These are phyloP conservation scores for Myrmophylax atrothorax DNA, from an alignment of 2,113 vertebrate species.

Conservation along the genomic window DNA sequence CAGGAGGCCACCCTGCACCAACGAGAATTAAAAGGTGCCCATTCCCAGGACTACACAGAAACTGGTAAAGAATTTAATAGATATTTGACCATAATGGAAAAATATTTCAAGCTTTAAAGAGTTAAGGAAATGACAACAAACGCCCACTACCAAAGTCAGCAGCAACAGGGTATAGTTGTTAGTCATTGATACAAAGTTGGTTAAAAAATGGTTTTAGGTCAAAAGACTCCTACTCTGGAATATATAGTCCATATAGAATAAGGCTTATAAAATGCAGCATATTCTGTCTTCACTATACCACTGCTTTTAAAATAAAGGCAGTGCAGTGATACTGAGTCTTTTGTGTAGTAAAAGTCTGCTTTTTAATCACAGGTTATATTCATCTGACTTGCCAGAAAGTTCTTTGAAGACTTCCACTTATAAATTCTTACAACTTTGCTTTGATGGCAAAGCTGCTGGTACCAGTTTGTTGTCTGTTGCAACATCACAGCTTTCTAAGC, in stretches of 20 bases:
- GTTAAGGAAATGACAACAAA: not conserved
- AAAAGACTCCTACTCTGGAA: not conserved
- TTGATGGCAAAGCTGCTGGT: not conserved
- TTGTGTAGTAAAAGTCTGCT: not conserved
- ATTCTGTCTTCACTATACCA: not conserved
- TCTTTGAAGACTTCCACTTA: not conserved
- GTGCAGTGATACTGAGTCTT: not conserved
- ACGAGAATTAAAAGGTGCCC: not conserved
- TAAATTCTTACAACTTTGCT: not conserved
- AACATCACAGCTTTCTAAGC: not conserved
- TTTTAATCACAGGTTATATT: not conserved
- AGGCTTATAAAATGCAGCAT: not conserved
- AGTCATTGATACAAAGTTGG: not conserved
- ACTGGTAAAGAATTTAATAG: not conserved
- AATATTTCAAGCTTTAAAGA: not conserved
- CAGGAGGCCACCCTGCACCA: not conserved
- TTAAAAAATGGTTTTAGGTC: not conserved
- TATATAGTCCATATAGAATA: not conserved
- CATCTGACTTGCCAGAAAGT: not conserved
- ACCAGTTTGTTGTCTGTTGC: not conserved
- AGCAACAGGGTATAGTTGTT: not conserved
- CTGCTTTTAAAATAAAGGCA: not conserved
- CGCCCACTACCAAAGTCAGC: not conserved
- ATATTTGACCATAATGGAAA: not conserved
- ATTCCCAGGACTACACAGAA: not conserved